Percentiles rank a stretch among this genome's conserved stretches.
Conservation (phyloP, 2,797 vertebrate genomes). For the Setipinna tenuifilis region DNA sequence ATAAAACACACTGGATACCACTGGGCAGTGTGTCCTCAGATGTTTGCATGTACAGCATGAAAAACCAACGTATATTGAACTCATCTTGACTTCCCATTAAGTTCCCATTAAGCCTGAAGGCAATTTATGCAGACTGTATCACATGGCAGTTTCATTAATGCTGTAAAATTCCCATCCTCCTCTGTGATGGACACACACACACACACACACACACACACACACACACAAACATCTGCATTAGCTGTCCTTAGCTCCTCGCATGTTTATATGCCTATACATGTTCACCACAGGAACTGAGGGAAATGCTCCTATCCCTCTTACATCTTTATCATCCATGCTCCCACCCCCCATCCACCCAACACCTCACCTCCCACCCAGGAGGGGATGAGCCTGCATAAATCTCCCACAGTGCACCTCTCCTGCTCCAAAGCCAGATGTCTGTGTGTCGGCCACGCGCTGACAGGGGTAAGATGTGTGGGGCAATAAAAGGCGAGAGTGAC, state of each 20-base stretch:
- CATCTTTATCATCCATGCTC: slow-evolving; percentile 5
- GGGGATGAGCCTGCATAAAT: slow-evolving; percentile 3
- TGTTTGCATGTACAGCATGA: neutral
- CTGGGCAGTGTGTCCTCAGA: neutral
- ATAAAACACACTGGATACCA: neutral
- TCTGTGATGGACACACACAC: neutral
- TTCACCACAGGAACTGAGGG: neutral
- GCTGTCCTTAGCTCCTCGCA: neutral
- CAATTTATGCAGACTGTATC: neutral
- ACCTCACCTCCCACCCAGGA: neutral
- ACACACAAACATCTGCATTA: too few species aligned
- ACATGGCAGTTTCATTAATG: slow-evolving; percentile 42
- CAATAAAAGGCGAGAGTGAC: slow-evolving; percentile 32
- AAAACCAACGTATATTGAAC: neutral
- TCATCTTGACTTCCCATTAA: neutral
- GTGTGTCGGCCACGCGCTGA: slow-evolving; percentile 28
- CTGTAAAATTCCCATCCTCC: slow-evolving; percentile 29
- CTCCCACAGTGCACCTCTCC: slow-evolving; percentile 10
- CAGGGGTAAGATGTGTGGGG: slow-evolving; percentile 40
- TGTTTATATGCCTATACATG: neutral
- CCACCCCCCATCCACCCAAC: too few species aligned
- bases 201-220: too few species aligned
- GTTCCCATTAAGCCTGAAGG: neutral
- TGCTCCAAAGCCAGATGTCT: slow-evolving; percentile 41
- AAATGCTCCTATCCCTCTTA: neutral